Evolutionary conservation across 1,140 invertebrate species (phyloP).

Genomic region (Saxidomus purpurata): DNA sequence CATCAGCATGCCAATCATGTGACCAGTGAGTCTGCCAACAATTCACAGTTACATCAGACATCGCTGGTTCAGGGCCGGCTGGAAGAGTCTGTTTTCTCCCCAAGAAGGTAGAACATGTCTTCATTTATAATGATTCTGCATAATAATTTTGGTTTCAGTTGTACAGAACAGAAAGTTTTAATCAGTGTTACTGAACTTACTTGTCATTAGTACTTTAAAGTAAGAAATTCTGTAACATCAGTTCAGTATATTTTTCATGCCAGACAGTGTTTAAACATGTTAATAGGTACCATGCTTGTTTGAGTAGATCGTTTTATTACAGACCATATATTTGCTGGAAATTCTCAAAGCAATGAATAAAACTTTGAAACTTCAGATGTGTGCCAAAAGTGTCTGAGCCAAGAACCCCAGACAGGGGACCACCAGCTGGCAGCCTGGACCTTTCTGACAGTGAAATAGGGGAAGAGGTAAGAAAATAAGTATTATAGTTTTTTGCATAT

Average conservation of each 20-base stretch:
- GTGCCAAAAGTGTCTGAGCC: conserved; percentile 39
- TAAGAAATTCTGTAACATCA: no score
- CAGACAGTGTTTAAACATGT: no score
- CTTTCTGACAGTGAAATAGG: conserved; percentile 54
- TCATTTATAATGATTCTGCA: not conserved
- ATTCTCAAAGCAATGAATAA: no score
- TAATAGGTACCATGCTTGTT: no score
- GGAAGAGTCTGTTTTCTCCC: conserved; percentile 56
- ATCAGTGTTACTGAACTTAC: no score
- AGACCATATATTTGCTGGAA: no score
- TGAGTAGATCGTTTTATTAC: no score
- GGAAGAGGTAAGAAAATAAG: conserved; percentile 10
- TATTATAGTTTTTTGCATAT: no score
- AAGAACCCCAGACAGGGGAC: conserved; percentile 9
- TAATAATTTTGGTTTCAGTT: no score
- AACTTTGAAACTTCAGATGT: conserved; percentile 45
- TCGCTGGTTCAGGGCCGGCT: conserved; percentile 48
- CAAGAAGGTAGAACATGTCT: conserved; percentile 40
- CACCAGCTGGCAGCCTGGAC: conserved; percentile 35
- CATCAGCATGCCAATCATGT: not conserved
- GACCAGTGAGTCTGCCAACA: conserved; percentile 8
- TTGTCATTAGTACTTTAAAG: no score
- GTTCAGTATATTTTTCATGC: no score
- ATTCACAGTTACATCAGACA: conserved; percentile 54
- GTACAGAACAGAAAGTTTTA: no score